A percentile compares a stretch with the other conserved stretches of the same genome.
phyloP scores from a whole-genome alignment of 37 sponge, comb jelly and placozoan species.

The Oscarella lobularis region DNA sequence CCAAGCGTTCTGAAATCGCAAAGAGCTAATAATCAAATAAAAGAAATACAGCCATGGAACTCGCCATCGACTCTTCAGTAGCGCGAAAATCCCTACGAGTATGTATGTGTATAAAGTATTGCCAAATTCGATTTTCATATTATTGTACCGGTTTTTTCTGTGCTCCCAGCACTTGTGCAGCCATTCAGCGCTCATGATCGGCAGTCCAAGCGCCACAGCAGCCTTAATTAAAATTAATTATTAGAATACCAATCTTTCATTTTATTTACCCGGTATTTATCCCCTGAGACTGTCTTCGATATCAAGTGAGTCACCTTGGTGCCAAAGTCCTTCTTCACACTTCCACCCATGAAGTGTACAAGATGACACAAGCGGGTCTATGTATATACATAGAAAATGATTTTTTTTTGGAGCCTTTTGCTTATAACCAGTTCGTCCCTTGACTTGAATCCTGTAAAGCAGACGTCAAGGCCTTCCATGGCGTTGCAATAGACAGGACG shows the following conservation, averaged over 20 bases:
- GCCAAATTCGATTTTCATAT: too few species aligned
- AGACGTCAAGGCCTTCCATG: slow-evolving; percentile 51
- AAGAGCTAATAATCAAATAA: too few species aligned
- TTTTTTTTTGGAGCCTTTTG: neutral
- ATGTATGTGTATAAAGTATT: too few species aligned
- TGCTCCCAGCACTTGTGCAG: slow-evolving; percentile 45
- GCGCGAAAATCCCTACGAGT: too few species aligned
- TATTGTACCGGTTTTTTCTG: slow-evolving; percentile 18
- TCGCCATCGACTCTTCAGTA: slow-evolving; percentile 18
- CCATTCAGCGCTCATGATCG: slow-evolving; percentile 88
- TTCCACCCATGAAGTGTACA: slow-evolving; percentile 81
- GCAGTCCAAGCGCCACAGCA: slow-evolving; percentile 59
- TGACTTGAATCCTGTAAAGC: slow-evolving; percentile 80
- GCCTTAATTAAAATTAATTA: slow-evolving; percentile 20
- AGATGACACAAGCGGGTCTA: slow-evolving; percentile 39
- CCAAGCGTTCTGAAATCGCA: too few species aligned
- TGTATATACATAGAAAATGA: too few species aligned
- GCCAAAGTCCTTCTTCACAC: slow-evolving; percentile 63
- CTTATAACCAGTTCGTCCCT: slow-evolving; percentile 33
- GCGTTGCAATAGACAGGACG: slow-evolving; percentile 44
- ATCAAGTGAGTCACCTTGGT: slow-evolving; percentile 73
- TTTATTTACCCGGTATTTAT: slow-evolving; percentile 63
- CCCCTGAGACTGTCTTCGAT: slow-evolving; percentile 65
- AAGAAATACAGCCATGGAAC: too few species aligned
- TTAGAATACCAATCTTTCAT: neutral